A percentile compares a stretch with the other conserved stretches of the same genome.
Evolutionary conservation across 1,140 invertebrate species (phyloP).

Genomic region (Cydia strobilella): DNA sequence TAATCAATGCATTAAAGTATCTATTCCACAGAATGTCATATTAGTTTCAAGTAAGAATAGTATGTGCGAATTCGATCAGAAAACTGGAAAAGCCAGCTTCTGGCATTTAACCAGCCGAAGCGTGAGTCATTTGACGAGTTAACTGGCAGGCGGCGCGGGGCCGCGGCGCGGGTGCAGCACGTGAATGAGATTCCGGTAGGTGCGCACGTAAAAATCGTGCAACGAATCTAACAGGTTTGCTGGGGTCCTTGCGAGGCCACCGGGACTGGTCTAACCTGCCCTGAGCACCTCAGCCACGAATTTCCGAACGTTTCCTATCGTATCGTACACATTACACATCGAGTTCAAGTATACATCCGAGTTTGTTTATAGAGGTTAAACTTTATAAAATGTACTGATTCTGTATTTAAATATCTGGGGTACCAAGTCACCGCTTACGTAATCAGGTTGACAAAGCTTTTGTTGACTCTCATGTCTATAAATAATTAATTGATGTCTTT

Average conservation of each 20-base stretch:
- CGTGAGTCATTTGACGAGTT: conserved; percentile 78
- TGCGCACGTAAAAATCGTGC: conserved; percentile 80
- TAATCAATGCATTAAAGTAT: conserved; percentile 41
- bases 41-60: conserved; percentile 56
- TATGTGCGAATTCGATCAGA: conserved; percentile 72
- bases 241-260: conserved; percentile 78
- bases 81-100: conserved; percentile 77
- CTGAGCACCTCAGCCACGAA: conserved; percentile 75
- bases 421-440: conserved; percentile 37
- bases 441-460: conserved; percentile 46
- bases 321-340: conserved; percentile 63
- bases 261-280: conserved; percentile 80
- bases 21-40: conserved; percentile 44
- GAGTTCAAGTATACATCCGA: conserved; percentile 55
- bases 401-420: conserved; percentile 24
- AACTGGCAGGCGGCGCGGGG: conserved; percentile 65
- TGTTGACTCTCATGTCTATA: conserved; percentile 51
- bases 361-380: conserved; percentile 43
- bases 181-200: conserved; percentile 79
- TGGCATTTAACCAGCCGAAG: conserved; percentile 73
- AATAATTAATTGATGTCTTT: conserved; percentile 70
- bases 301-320: conserved; percentile 75
- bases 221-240: conserved; percentile 80
- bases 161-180: conserved; percentile 67
- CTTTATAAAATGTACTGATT: conserved; percentile 33